phyloP scores from a whole-genome alignment of 2,888 invertebrate species.

The Eumacrocentrus americanus region DNA sequence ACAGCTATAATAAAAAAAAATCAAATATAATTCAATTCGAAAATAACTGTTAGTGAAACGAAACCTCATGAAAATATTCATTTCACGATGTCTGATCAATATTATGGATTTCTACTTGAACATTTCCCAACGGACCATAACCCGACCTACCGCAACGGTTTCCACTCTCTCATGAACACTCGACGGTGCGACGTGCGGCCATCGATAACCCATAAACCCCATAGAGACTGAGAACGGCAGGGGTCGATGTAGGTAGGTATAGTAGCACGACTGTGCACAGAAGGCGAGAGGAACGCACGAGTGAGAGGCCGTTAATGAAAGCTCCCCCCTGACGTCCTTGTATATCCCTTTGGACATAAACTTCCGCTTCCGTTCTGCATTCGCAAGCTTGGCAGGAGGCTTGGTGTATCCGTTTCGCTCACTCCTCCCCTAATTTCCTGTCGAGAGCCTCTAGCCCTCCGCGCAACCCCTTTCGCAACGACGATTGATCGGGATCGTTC shows the following conservation, averaged over 20 bases:
- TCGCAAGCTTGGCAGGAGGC: conserved; percentile 21
- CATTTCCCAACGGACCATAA: conserved; percentile 26
- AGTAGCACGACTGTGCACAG: too few relatives aligned
- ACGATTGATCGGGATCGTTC: conserved; percentile 28
- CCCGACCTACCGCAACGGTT: conserved; percentile 44
- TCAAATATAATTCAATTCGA: too few relatives aligned
- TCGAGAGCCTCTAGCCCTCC: conserved; percentile 17
- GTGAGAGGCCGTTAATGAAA: conserved; percentile 37
- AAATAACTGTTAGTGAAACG: too few relatives aligned
- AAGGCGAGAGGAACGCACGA: conserved; percentile 1
- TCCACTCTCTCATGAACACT: background rate
- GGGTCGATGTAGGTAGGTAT: background rate
- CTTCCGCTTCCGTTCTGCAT: conserved; percentile 29
- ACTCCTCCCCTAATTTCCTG: conserved; percentile 34
- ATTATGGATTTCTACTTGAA: background rate
- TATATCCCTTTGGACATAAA: conserved; percentile 30
- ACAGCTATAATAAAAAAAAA: too few relatives aligned
- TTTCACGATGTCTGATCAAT: background rate
- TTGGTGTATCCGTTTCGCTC: conserved; percentile 26
- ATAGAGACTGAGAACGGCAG: background rate
- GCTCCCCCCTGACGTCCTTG: conserved; percentile 12
- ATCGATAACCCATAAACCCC: conserved; percentile 38
- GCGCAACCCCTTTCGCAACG: conserved; percentile 20
- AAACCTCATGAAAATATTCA: too few relatives aligned
- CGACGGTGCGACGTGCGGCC: background rate